Conservation (phyloP, 2,888 invertebrate species). For the Stratiomys singularior region DNA sequence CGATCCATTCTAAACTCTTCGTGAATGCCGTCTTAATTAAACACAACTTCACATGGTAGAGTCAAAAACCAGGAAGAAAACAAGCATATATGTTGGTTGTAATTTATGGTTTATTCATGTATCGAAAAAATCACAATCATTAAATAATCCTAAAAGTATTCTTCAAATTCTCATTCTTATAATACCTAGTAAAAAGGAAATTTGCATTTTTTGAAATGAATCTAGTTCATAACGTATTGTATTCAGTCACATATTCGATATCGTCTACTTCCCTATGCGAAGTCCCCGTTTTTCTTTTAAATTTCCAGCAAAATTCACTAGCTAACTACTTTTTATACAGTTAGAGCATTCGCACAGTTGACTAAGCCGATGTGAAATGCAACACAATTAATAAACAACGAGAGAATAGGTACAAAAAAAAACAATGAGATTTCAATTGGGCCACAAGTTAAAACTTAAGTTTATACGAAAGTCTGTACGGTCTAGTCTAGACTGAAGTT, state of each 20-base stretch:
- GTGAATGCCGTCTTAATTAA: too few species aligned
- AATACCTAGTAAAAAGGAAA: constrained; percentile 1
- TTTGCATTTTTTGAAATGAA: neutral
- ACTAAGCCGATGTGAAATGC: neutral
- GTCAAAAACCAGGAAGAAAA: too few species aligned
- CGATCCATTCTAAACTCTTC: too few species aligned
- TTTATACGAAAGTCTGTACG: neutral
- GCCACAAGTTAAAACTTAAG: neutral
- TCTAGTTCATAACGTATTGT: neutral
- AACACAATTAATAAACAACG: neutral
- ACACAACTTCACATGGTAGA: too few species aligned
- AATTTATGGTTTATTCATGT: constrained; percentile 18
- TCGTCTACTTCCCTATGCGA: too few species aligned
- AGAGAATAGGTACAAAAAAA: neutral
- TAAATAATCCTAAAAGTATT: constrained; percentile 40
- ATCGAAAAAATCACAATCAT: constrained; percentile 44
- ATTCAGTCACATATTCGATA: neutral
- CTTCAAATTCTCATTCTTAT: constrained; percentile 1
- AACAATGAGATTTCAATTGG: neutral
- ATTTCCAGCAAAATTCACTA: constrained; percentile 17
- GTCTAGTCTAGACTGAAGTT: constrained; percentile 4
- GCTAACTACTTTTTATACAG: constrained; percentile 9
- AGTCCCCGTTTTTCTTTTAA: neutral
- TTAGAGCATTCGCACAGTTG: neutral
- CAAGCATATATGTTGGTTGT: neutral